phyloP scores from a whole-genome alignment of 2,888 invertebrate genomes.

The Ormyrus rosae region DNA sequence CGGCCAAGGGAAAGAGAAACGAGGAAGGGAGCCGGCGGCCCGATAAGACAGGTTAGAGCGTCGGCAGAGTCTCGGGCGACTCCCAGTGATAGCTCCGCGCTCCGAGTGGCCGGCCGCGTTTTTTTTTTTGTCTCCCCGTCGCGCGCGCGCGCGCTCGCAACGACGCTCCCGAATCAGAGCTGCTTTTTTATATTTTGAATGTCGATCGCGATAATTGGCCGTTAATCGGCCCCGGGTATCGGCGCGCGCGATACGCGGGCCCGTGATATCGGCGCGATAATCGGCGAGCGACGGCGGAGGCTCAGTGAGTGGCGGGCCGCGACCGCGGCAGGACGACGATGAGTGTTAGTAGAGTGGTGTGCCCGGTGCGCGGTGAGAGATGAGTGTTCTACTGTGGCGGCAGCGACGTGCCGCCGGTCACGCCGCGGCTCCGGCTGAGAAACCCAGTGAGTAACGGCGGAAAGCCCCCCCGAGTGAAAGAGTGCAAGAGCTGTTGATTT shows the following conservation, averaged over 20 bases:
- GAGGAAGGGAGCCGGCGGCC: not conserved
- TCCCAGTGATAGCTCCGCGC: slow-evolving; percentile 41
- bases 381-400: slow-evolving; percentile 72
- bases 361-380: slow-evolving; percentile 33
- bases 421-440: not conserved
- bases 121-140: no score
- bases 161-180: no score
- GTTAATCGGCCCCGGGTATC: not conserved
- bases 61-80: no score
- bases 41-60: slow-evolving; percentile 41
- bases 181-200: no score
- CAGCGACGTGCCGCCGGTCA: slow-evolving; percentile 64
- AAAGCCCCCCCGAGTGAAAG: not conserved
- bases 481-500: not conserved
- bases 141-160: no score
- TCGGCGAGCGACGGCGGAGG: no score
- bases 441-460: slow-evolving; percentile 34
- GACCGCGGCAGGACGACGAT: no score
- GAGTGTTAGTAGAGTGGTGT: no score
- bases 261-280: not conserved
- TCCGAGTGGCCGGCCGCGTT: no score
- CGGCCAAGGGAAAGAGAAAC: slow-evolving; percentile 18
- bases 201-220: no score
- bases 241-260: slow-evolving; percentile 1
- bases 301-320: no score